Percentiles rank a stretch among this genome's conserved stretches.
These are phyloP conservation scores for Archivesica marissinica DNA, from an alignment of 1,140 invertebrate genomes.

Conservation along the genomic window DNA sequence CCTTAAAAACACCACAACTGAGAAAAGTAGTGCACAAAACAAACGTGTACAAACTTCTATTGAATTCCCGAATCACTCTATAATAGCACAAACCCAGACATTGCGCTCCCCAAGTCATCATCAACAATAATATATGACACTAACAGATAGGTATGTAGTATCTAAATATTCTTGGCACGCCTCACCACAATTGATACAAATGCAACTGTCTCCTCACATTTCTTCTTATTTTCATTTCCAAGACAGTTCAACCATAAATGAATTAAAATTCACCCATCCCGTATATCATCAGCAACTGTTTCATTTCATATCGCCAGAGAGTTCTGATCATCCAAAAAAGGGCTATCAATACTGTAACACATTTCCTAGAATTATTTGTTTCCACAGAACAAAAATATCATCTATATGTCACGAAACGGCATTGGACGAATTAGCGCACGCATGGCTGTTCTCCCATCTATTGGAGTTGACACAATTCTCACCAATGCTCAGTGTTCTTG, in stretches of 20 bases:
- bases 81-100: too few relatives aligned
- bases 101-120: too few relatives aligned
- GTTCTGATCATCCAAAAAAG: background rate
- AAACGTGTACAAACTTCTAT: too few relatives aligned
- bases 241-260: background rate
- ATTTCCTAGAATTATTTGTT: background rate
- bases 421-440: constrained; percentile 45
- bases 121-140: too few relatives aligned
- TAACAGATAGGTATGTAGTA: too few relatives aligned
- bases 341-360: background rate
- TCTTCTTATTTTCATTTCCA: background rate
- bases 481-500: constrained; percentile 70
- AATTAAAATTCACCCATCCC: background rate
- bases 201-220: background rate
- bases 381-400: constrained; percentile 1
- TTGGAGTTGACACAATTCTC: constrained; percentile 67
- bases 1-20: too few relatives aligned
- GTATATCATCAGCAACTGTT: background rate
- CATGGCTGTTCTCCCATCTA: constrained; percentile 65
- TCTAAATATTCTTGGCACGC: too few relatives aligned
- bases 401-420: constrained; percentile 28
- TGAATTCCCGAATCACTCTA: too few relatives aligned
- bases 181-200: background rate
- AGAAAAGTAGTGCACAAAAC: too few relatives aligned
- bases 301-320: background rate